A percentile compares a stretch with the other conserved stretches of the same genome.
Conservation (phyloP, 2,888 invertebrate species). For the Phortica okadai region DNA sequence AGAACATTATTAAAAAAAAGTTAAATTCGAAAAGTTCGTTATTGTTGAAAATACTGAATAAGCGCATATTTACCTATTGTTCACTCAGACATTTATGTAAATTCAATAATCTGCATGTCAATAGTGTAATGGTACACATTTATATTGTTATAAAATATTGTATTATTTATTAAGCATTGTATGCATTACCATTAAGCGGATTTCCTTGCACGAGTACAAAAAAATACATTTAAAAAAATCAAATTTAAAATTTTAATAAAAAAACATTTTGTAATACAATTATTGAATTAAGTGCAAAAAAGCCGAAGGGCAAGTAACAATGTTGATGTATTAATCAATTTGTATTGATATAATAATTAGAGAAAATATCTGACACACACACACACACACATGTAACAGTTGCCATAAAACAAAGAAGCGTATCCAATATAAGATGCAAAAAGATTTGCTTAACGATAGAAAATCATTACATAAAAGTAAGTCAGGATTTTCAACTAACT, state of each 20-base stretch:
- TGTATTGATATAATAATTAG: too few species aligned
- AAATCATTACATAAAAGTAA: not conserved
- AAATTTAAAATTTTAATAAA: not conserved
- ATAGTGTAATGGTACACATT: slow-evolving; percentile 51
- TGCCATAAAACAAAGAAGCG: not conserved
- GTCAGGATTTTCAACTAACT: not conserved
- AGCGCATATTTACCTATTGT: slow-evolving; percentile 42
- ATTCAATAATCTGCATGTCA: slow-evolving; percentile 56
- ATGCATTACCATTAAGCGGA: slow-evolving; percentile 71
- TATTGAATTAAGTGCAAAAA: too few species aligned
- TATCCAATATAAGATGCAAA: not conserved
- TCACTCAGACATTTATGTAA: slow-evolving; percentile 37
- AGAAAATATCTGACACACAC: not conserved
- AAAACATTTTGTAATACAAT: not conserved
- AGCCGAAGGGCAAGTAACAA: too few species aligned
- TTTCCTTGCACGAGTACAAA: slow-evolving; percentile 58
- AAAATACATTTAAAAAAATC: not conserved
- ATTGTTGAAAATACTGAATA: slow-evolving; percentile 52
- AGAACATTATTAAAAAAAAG: slow-evolving; percentile 34
- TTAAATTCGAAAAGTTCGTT: slow-evolving; percentile 60
- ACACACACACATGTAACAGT: not conserved
- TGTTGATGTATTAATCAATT: not conserved
- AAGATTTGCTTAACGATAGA: slow-evolving; percentile 4
- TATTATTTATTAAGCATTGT: slow-evolving; percentile 49
- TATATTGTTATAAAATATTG: slow-evolving; percentile 58